Evolutionary conservation across 1,140 invertebrate species (phyloP), one percentile per base, ranked within the genome.

Genomic region (Zaprionus lachaisei): DNA sequence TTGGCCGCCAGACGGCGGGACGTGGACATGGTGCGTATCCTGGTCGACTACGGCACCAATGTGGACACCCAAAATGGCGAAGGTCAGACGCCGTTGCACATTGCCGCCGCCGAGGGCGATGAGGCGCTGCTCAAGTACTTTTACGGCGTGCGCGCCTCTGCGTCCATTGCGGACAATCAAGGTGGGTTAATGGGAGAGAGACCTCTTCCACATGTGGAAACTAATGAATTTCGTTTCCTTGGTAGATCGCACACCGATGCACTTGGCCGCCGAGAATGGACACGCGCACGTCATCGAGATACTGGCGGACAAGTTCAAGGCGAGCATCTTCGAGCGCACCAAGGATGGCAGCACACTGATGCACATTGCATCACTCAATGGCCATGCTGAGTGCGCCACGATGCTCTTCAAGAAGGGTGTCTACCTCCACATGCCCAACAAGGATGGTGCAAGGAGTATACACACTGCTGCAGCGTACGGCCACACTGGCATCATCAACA

Each of bases 351-450:
- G 97, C 76, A 99, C 99, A 0, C 93, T 99, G 56, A 99, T 99
- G 97, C 99, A 99, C 93, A 99, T 99, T 64, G 98, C 98, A 0
- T 99, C 98, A 0, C 93, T 98, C 51, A 98, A 97, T 92, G 99
- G 99, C 0, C 98, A 99, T 93, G 98, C 99, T 1, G 98, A 99
- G 80, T 99, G 98, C 77, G 99, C 99, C n/a, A 97, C 98, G 94
- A 98, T 98, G 95, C 96, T 99, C 24, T 97, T 99, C 92, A 99
- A 98, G 92, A 99, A 99, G 93, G 99, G 99, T 4, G 99, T 99
- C n/a, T 99, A 99, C 72, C 94, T 99, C 1, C 98, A 99, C 91
- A 99, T 99, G 98, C 99, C 99, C 73, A 99, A 99, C 93, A 99
- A 99, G 96, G 95, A 96, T 80, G 98, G 98, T 44, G 97, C 97